Evolutionary conservation across 2,113 vertebrate genomes (phyloP).

Genomic region (Lucifuga dentata): DNA sequence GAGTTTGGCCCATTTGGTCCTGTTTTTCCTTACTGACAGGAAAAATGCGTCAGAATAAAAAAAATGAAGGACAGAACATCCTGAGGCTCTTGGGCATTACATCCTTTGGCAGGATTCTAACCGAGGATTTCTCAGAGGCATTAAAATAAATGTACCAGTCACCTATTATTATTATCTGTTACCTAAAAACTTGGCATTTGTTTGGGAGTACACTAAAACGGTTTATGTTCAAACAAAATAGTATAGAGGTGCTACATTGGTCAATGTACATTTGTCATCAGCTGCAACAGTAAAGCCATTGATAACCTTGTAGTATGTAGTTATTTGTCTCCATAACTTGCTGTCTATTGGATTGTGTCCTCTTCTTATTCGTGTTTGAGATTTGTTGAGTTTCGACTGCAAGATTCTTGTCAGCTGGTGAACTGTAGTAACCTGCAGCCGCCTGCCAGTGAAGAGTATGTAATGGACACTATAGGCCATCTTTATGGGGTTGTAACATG

Average conservation of each 20-base stretch:
- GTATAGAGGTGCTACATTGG: too few relatives aligned
- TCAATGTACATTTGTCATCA: too few relatives aligned
- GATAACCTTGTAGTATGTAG: slow-evolving; percentile 1
- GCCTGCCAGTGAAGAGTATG: slow-evolving; percentile 38
- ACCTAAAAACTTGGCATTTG: too few relatives aligned
- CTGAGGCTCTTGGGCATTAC: neutral
- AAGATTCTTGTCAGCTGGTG: slow-evolving; percentile 26
- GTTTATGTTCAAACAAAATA: too few relatives aligned
- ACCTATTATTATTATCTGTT: too few relatives aligned
- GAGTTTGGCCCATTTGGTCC: too few relatives aligned
- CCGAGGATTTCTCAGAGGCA: too few relatives aligned
- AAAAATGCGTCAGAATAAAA: neutral
- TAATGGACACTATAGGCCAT: slow-evolving; percentile 47
- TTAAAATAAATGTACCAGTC: too few relatives aligned
- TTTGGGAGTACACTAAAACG: too few relatives aligned
- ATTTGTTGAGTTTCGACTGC: slow-evolving; percentile 13
- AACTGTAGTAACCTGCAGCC: slow-evolving; percentile 42
- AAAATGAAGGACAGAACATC: neutral
- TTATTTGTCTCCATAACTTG: neutral
- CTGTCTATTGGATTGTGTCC: slow-evolving; percentile 7
- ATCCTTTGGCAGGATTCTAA: too few relatives aligned
- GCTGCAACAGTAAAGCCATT: neutral
- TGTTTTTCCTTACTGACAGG: too few relatives aligned
- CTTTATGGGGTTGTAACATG: slow-evolving; percentile 37
- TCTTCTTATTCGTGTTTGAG: slow-evolving; percentile 2